Evolutionary conservation across 2,113 vertebrate genomes (phyloP).

Genomic region (Microtus pennsylvanicus): DNA sequence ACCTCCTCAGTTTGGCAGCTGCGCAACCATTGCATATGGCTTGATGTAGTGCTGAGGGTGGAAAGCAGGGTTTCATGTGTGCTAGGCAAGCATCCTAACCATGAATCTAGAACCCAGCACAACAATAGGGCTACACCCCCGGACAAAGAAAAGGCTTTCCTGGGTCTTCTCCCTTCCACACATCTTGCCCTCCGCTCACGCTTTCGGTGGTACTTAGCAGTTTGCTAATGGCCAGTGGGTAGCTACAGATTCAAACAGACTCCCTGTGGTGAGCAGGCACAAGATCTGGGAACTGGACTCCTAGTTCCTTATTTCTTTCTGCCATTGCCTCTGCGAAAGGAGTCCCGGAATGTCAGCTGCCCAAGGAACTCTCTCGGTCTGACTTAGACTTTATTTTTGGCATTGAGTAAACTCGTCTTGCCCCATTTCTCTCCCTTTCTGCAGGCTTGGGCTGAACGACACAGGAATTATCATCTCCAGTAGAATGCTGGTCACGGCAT

Average conservation of each 20-base stretch:
- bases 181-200: background rate
- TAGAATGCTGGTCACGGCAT: fast-evolving
- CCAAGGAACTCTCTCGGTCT: background rate
- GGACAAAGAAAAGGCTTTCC: background rate
- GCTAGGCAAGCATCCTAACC: background rate
- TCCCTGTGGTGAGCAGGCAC: background rate
- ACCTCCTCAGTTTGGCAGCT: background rate
- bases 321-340: background rate
- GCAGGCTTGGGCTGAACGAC: fast-evolving
- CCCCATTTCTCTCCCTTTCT: background rate
- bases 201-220: background rate
- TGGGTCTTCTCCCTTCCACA: background rate
- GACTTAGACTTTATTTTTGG: background rate
- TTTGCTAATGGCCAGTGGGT: background rate
- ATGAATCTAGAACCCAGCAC: too few species aligned
- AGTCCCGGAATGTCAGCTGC: background rate
- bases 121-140: background rate
- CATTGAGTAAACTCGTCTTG: background rate
- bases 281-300: background rate
- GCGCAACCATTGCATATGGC: too few species aligned
- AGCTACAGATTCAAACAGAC: background rate
- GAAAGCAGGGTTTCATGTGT: background rate
- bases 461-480: fast-evolving
- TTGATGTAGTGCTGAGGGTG: background rate
- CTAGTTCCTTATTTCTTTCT: background rate